phyloP scores from a whole-genome alignment of 2,888 invertebrate genomes.

The Protodeltote pygarga region DNA sequence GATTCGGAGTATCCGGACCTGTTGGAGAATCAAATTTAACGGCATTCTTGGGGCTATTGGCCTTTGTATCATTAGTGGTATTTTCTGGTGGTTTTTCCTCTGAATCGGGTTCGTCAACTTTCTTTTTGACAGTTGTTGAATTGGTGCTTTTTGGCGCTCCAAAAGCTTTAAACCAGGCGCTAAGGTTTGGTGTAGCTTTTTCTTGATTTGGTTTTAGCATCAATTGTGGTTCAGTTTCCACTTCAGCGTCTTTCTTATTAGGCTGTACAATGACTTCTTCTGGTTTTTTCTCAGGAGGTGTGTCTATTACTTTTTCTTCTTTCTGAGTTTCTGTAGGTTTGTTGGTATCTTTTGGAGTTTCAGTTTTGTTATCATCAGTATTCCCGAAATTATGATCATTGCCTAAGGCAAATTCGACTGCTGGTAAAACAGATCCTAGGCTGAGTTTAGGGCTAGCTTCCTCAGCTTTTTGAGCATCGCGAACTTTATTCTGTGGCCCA shows the following conservation, averaged over 20 bases:
- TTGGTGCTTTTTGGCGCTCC: constrained; percentile 92
- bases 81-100: constrained; percentile 76
- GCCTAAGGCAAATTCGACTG: constrained; percentile 89
- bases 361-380: constrained; percentile 52
- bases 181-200: constrained; percentile 94
- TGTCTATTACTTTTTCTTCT: constrained; percentile 46
- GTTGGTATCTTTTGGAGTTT: constrained; percentile 33
- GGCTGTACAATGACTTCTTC: constrained; percentile 57
- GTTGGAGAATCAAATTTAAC: constrained; percentile 76
- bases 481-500: constrained; percentile 85
- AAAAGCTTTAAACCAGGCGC: constrained; percentile 97
- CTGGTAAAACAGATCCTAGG: constrained; percentile 93
- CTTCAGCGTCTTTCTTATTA: constrained; percentile 75
- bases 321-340: constrained; percentile 55
- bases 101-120: constrained; percentile 84
- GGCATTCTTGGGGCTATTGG: constrained; percentile 66
- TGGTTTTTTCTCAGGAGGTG: constrained; percentile 57
- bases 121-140: constrained; percentile 83
- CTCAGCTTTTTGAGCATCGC: constrained; percentile 88
- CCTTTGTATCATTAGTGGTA: constrained; percentile 62
- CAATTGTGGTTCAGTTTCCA: constrained; percentile 73
- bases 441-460: constrained; percentile 93
- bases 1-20: constrained; percentile 72
- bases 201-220: constrained; percentile 84
- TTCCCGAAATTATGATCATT: constrained; percentile 89